phyloP scores from a whole-genome alignment of 2,113 vertebrate species.

The Nothoprocta pentlandii region DNA sequence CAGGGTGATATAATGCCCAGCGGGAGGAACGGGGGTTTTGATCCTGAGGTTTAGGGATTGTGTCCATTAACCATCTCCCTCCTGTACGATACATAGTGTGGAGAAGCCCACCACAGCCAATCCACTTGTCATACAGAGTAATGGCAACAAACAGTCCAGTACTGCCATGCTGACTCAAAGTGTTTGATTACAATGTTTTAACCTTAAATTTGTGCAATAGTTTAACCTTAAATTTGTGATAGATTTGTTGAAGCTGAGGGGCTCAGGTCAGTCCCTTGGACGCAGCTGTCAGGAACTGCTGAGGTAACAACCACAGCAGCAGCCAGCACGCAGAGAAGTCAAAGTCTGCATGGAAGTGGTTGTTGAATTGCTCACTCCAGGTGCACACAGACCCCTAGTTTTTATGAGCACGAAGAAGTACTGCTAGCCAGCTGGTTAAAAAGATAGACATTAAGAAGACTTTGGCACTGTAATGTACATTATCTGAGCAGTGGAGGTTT shows the following conservation, averaged over 20 bases:
- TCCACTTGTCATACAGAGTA: not conserved
- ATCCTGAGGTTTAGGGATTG: not conserved
- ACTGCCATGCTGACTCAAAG: too few relatives aligned
- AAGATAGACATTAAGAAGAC: not conserved
- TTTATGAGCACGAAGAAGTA: not conserved
- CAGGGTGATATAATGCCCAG: too few relatives aligned
- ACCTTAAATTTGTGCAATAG: not conserved
- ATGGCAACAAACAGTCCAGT: not conserved
- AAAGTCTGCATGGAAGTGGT: not conserved
- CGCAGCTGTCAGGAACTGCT: not conserved
- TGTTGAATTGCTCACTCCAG: not conserved
- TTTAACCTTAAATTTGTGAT: not conserved
- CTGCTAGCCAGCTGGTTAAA: not conserved
- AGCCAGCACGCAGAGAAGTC: not conserved
- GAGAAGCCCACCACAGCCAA: not conserved
- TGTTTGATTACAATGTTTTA: not conserved
- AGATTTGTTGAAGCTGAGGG: not conserved
- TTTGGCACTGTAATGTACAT: not conserved
- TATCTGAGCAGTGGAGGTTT: not conserved
- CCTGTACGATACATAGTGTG: not conserved
- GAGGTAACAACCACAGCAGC: not conserved
- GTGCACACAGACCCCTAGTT: not conserved
- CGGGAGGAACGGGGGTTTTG: too few relatives aligned
- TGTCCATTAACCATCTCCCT: not conserved
- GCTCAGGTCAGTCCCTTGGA: not conserved